Evolutionary conservation across 2,888 invertebrate genomes (phyloP), one percentile per base, ranked within the genome.

Genomic region (Melieria crassipennis): DNA sequence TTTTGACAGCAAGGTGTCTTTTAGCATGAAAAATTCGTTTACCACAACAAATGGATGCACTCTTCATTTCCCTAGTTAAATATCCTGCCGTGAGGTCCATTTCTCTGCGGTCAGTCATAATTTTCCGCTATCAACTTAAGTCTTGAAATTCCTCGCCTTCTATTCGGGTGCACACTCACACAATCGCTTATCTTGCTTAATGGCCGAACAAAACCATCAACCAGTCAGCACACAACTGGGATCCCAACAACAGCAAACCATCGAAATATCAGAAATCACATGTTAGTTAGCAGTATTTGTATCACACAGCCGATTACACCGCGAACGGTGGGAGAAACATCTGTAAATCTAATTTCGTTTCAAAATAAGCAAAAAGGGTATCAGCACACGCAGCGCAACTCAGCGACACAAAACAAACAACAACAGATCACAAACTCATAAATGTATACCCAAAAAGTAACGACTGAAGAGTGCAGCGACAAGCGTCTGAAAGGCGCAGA

Each of bases 321-420:
- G 2, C 11, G 9, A 61, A 67, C 60, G 69, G 69, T 73, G 70
- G 73, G 71, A 70, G 69, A 79, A 81, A 81, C 81, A 80, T 79
- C 81, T 79, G 82, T 82, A 83, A 85, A 80, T 79, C 82, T 81
- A 83, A 85, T 83, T 84, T 82, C 77, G 78, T 81, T 81, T 78
- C 74, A 63, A 66, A 72, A 69, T 30, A 61, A 63, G 52, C n/a
- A 52, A 52, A 50, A 52, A 52, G n/a, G 5, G 13, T 52, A 52
- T 52, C 52, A n/a, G n/a, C 11, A 52, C 52, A 13, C 9, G 11
- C 13, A 52, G 13, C 11, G 9, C 52, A 7, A 13, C 52, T 5
- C 52, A 52, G 5, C 52, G 5, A 52, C 9, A 52, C 52, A 52
- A 52, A 13, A 52, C 11, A 11, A 52, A 52, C 52, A 52, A 52